Conservation (phyloP, 2,888 invertebrate genomes). For the Loripinus fragilis region DNA sequence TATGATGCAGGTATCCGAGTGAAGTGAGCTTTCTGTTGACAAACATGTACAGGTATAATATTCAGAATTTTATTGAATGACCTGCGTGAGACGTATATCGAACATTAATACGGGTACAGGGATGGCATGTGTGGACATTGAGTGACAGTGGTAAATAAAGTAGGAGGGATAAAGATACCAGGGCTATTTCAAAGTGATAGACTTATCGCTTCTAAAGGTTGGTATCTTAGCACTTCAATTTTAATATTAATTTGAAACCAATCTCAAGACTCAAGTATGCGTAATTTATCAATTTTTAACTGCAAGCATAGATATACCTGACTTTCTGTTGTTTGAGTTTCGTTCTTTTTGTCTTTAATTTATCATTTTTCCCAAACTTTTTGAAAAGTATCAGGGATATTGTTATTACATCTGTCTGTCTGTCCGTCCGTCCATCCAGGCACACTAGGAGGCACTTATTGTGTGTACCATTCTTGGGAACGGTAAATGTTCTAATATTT, state of each 20-base stretch:
- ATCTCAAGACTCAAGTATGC: background rate
- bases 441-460: too few species aligned
- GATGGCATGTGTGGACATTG: background rate
- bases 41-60: background rate
- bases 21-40: slow-evolving; percentile 4
- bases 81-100: background rate
- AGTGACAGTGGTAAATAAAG: slow-evolving; percentile 1
- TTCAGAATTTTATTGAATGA: too few species aligned
- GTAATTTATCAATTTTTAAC: background rate
- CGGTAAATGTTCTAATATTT: too few species aligned
- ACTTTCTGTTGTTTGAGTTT: background rate
- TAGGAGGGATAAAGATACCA: slow-evolving; percentile 18
- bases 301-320: background rate
- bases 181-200: slow-evolving; percentile 24
- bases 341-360: too few species aligned
- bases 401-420: too few species aligned
- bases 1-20: too few species aligned
- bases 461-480: too few species aligned
- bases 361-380: too few species aligned
- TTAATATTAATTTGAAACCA: slow-evolving; percentile 4
- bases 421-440: too few species aligned
- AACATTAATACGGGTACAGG: background rate
- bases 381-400: too few species aligned
- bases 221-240: slow-evolving; percentile 6
- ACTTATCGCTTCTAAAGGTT: slow-evolving; percentile 17